These are phyloP conservation scores for Dichetophora obliterata DNA, from an alignment of 2,888 invertebrate species.

Conservation along the genomic window DNA sequence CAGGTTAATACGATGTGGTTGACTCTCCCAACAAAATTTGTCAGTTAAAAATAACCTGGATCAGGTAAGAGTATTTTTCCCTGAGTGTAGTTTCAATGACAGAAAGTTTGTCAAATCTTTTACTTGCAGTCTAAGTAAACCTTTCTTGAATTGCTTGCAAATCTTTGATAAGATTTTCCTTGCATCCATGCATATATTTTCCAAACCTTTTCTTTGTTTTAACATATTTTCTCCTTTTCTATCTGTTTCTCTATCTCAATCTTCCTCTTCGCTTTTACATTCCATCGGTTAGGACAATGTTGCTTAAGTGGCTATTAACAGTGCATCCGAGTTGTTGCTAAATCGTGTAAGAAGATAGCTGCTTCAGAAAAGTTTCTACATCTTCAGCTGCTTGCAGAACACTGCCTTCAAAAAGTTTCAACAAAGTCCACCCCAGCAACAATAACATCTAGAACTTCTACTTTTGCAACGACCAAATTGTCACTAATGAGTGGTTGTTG, in stretches of 20 bases:
- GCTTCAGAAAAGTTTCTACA: not conserved
- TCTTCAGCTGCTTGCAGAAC: not conserved
- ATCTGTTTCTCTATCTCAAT: not conserved
- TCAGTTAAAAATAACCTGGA: too few species aligned
- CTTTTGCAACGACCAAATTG: constrained; percentile 4
- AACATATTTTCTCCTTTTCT: not conserved
- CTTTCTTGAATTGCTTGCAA: not conserved
- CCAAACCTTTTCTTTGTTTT: not conserved
- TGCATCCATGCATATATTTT: not conserved
- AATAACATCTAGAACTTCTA: not conserved
- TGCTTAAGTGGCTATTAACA: constrained; percentile 13
- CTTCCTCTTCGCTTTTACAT: not conserved
- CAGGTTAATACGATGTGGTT: too few species aligned
- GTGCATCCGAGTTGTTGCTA: not conserved
- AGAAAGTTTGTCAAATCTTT: not conserved
- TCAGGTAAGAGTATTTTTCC: too few species aligned
- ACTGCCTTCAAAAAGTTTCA: constrained; percentile 1
- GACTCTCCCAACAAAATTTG: too few species aligned
- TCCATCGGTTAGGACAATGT: not conserved
- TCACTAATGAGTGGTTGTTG: constrained; percentile 22
- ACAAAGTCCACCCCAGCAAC: not conserved
- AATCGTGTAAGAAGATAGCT: constrained; percentile 18
- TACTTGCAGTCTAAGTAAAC: not conserved
- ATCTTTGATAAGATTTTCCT: not conserved
- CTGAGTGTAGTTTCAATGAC: not conserved